Conservation (phyloP, 2,113 vertebrate genomes). For the Acrocephalus arundinaceus region DNA sequence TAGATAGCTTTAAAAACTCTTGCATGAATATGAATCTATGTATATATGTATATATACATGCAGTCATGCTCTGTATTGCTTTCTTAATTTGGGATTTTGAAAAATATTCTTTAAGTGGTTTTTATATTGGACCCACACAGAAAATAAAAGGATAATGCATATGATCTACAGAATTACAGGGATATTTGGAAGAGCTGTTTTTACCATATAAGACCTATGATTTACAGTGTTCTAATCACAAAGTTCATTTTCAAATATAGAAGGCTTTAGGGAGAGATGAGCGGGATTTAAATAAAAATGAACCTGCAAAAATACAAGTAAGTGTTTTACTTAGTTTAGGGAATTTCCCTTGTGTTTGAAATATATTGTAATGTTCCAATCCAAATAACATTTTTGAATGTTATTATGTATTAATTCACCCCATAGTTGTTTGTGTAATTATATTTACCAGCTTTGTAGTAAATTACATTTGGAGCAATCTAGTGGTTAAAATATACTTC, state of each 20-base stretch:
- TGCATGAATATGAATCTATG: neutral
- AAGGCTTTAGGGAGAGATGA: neutral
- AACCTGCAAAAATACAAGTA: neutral
- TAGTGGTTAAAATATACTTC: slow-evolving; percentile 2
- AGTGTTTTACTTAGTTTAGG: neutral
- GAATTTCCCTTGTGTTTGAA: slow-evolving; percentile 1
- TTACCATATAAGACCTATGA: neutral
- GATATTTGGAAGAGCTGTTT: neutral
- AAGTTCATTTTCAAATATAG: slow-evolving; percentile 17
- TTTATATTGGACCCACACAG: neutral
- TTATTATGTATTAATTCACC: slow-evolving; percentile 23
- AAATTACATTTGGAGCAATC: slow-evolving; percentile 18
- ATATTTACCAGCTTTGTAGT: slow-evolving; percentile 51
- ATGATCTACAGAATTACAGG: neutral
- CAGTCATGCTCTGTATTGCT: neutral
- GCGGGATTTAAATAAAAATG: slow-evolving; percentile 2
- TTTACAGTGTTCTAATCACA: neutral
- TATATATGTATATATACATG: neutral
- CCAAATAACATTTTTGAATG: slow-evolving; percentile 46
- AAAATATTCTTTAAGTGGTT: neutral
- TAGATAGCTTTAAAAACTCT: neutral
- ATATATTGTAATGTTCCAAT: neutral
- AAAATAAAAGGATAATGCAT: neutral
- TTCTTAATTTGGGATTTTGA: neutral
- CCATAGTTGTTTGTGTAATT: slow-evolving; percentile 57